Conservation (phyloP, 2,888 invertebrate genomes). For the Aelia acuminata region DNA sequence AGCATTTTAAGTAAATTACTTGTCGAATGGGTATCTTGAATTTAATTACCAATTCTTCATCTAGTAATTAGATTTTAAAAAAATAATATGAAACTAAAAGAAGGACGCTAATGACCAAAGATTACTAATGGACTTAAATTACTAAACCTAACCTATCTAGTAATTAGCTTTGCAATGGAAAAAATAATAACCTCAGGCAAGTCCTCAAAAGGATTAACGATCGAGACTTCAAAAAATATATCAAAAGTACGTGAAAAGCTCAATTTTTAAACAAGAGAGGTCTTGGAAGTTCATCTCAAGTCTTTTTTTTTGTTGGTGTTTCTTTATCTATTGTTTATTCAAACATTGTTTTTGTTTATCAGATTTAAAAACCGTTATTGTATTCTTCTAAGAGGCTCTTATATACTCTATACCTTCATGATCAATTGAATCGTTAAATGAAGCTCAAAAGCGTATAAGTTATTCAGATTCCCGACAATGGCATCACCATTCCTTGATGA, state of each 20-base stretch:
- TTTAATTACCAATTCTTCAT: too few species aligned
- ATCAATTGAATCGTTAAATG: not conserved
- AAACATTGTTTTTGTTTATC: conserved; percentile 1
- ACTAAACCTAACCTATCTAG: too few species aligned
- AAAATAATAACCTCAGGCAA: too few species aligned
- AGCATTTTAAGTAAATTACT: too few species aligned
- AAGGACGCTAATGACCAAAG: too few species aligned
- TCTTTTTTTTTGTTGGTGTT: not conserved
- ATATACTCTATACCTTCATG: not conserved
- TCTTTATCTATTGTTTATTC: not conserved
- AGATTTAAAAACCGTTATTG: not conserved
- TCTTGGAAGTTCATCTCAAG: not conserved
- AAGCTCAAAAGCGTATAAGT: not conserved
- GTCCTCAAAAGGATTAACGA: too few species aligned
- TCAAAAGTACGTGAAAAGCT: not conserved
- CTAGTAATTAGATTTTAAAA: too few species aligned
- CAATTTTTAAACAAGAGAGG: not conserved
- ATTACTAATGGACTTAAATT: too few species aligned
- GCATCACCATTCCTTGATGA: not conserved
- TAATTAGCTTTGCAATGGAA: too few species aligned
- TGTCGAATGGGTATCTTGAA: too few species aligned
- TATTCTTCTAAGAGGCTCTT: not conserved
- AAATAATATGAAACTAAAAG: too few species aligned
- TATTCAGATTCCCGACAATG: not conserved
- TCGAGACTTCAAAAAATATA: too few species aligned